Evolutionary conservation across 2,113 vertebrate species (phyloP).

Genomic region (Ictalurus furcatus): DNA sequence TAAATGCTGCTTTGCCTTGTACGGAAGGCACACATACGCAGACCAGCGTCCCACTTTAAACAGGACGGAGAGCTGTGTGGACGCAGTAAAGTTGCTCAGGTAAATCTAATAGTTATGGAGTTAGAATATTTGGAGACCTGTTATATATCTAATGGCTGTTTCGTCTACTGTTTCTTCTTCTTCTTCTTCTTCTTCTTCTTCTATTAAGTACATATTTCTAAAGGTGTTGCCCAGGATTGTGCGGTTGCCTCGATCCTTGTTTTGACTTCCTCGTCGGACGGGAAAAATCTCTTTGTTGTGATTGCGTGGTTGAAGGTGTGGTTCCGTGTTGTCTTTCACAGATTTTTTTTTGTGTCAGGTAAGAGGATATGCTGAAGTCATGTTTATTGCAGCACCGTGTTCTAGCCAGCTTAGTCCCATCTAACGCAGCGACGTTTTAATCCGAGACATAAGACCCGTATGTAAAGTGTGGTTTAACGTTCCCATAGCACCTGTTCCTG

Average conservation of each 20-base stretch:
- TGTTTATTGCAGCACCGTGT: neutral
- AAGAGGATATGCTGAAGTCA: neutral
- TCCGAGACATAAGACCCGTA: neutral
- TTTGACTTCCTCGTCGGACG: slow-evolving; percentile 19
- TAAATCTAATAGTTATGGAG: neutral
- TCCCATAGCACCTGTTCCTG: neutral
- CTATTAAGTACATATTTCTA: neutral
- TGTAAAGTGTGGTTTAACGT: neutral
- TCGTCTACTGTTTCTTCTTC: neutral
- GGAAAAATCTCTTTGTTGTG: slow-evolving; percentile 16
- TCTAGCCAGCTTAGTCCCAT: neutral
- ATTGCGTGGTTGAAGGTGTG: slow-evolving; percentile 24
- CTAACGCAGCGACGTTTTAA: neutral
- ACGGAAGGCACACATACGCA: slow-evolving; percentile 37
- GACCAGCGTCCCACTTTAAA: neutral
- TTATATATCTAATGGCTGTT: too few relatives aligned
- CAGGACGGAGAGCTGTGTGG: neutral
- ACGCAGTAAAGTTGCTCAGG: neutral
- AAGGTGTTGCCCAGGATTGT: neutral
- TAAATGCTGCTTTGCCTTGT: slow-evolving; percentile 50
- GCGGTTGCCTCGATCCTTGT: neutral
- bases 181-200: neutral
- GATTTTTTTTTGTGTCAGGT: slow-evolving; percentile 22
- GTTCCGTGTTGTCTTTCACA: neutral
- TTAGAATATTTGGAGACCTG: neutral